Percentiles rank a stretch among this genome's conserved stretches.
phyloP scores from a whole-genome alignment of 2,797 vertebrate genomes.

The Tinamus major region DNA sequence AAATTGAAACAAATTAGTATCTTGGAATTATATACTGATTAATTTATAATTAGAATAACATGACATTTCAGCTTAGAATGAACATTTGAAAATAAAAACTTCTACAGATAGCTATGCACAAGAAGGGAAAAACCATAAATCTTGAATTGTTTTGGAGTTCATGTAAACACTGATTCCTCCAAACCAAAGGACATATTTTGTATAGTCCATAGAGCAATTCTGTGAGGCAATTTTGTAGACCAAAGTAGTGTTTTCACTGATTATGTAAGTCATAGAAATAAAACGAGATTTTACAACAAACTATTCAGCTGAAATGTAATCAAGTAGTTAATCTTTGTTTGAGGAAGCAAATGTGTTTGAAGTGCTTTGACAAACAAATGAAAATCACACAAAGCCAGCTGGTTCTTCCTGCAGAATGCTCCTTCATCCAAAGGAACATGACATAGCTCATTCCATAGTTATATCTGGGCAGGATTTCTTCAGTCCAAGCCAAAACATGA shows the following conservation, averaged over 20 bases:
- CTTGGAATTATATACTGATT: slow-evolving; percentile 63
- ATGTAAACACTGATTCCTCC: neutral
- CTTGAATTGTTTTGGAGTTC: neutral
- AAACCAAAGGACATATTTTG: slow-evolving; percentile 11
- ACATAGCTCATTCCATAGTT: neutral
- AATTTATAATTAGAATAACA: slow-evolving; percentile 56
- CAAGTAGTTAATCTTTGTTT: slow-evolving; percentile 1
- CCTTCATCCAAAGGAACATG: neutral
- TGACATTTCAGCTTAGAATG: slow-evolving; percentile 28
- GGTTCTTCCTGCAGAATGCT: neutral
- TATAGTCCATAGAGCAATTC: neutral
- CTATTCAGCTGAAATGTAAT: neutral
- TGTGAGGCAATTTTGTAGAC: neutral
- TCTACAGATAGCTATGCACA: slow-evolving; percentile 25
- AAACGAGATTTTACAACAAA: slow-evolving; percentile 6
- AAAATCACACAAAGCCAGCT: neutral
- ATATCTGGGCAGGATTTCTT: neutral
- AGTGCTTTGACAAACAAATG: slow-evolving; percentile 12
- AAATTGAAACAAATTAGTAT: slow-evolving; percentile 78
- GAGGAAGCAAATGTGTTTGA: neutral
- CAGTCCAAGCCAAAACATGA: neutral
- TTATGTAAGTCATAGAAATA: neutral
- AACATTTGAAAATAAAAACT: slow-evolving; percentile 42
- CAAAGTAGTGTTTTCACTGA: slow-evolving; percentile 1
- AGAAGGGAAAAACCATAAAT: slow-evolving; percentile 22